phyloP scores from a whole-genome alignment of 1,140 invertebrate genomes.

The Limonius californicus region DNA sequence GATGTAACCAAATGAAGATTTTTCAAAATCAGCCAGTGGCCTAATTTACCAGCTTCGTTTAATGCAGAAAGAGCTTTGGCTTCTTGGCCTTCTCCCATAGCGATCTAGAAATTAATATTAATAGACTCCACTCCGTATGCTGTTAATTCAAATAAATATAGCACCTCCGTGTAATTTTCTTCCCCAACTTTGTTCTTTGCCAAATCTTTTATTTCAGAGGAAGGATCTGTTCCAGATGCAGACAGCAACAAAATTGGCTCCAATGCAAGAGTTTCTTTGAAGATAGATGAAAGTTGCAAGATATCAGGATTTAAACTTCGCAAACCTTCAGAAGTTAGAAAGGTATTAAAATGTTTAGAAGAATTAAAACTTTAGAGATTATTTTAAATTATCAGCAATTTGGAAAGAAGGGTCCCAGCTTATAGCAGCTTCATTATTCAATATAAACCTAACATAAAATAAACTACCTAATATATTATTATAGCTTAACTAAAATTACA shows the following conservation, averaged over 20 bases:
- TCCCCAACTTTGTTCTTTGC: slow-evolving; percentile 54
- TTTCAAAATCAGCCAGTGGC: slow-evolving; percentile 74
- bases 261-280: slow-evolving; percentile 53
- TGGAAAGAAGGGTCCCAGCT: no score
- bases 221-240: slow-evolving; percentile 77
- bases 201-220: slow-evolving; percentile 66
- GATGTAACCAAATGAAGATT: slow-evolving; percentile 83
- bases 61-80: slow-evolving; percentile 57
- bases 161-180: slow-evolving; percentile 61
- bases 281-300: slow-evolving; percentile 58
- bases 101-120: slow-evolving; percentile 39
- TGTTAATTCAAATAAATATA: no score
- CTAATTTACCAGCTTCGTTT: slow-evolving; percentile 37
- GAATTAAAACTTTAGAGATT: no score
- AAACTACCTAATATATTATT: no score
- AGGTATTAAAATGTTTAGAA: no score
- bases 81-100: slow-evolving; percentile 54
- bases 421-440: no score
- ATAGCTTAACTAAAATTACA: no score
- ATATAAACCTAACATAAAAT: not conserved
- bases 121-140: not conserved
- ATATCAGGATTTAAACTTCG: slow-evolving; percentile 60
- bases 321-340: slow-evolving; percentile 44
- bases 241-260: slow-evolving; percentile 77
- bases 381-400: no score